A percentile compares a stretch with the other conserved stretches of the same genome.
phyloP scores from a whole-genome alignment of 2,797 vertebrate genomes.

The Notolepis coatsorum region DNA sequence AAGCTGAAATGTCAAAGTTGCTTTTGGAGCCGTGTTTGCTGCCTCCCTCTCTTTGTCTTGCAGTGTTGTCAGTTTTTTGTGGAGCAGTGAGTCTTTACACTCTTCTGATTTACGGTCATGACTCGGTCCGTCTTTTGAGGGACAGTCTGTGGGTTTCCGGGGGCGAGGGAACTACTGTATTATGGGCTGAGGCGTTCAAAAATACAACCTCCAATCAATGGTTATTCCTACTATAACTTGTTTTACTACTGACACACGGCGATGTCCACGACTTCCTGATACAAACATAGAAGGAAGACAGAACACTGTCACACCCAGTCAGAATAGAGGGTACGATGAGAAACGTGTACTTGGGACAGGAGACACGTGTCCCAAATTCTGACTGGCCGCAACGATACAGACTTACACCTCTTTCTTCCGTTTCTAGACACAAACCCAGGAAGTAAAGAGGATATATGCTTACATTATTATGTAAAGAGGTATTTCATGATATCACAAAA shows the following conservation, averaged over 20 bases:
- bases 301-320: too few species aligned
- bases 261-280: conserved; percentile 27
- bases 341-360: too few species aligned
- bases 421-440: conserved; percentile 29
- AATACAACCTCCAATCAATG: conserved; percentile 10
- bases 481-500: too few species aligned
- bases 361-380: too few species aligned
- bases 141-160: background rate
- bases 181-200: conserved; percentile 2
- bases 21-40: background rate
- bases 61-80: background rate
- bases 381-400: too few species aligned
- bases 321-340: too few species aligned
- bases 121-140: background rate
- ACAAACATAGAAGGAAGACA: background rate
- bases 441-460: background rate
- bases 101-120: background rate
- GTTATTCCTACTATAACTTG: conserved; percentile 10
- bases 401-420: too few species aligned
- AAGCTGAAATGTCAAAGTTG: conserved; percentile 29
- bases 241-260: conserved; percentile 43
- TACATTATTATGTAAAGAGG: background rate
- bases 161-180: background rate
- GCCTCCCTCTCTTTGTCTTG: background rate
- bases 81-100: too few species aligned